phyloP scores from a whole-genome alignment of 2,113 vertebrate species.

The Boleophthalmus pectinirostris region DNA sequence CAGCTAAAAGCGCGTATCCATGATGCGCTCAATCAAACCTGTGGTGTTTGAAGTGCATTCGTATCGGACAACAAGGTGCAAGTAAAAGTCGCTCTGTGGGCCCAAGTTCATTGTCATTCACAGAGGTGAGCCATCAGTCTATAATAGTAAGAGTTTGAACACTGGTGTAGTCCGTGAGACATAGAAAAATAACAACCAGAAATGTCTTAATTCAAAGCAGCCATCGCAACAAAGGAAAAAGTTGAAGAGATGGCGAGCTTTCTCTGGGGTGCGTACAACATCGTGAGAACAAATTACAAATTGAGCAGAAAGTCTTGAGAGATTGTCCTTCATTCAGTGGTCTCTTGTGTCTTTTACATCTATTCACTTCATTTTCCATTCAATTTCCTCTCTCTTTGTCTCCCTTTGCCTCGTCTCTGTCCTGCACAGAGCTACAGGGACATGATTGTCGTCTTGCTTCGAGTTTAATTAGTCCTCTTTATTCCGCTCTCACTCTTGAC shows the following conservation, averaged over 20 bases:
- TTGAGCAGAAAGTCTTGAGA: constrained; percentile 64
- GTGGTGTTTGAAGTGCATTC: constrained; percentile 39
- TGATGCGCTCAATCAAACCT: constrained; percentile 24
- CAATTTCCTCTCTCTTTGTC: constrained; percentile 50
- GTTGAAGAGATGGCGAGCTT: constrained; percentile 53
- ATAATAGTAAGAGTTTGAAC: constrained; percentile 36
- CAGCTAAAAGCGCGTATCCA: constrained; percentile 31
- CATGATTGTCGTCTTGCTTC: constrained; percentile 80
- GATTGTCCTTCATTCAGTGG: constrained; percentile 65
- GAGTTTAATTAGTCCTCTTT: constrained; percentile 63
- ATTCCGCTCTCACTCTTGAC: constrained; percentile 59
- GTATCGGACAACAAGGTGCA: constrained; percentile 46
- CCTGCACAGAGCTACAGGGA: constrained; percentile 51
- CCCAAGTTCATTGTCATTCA: constrained; percentile 52
- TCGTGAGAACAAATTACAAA: constrained; percentile 40
- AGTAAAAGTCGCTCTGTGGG: constrained; percentile 47
- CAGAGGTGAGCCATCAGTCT: constrained; percentile 48
- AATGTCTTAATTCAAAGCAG: constrained; percentile 70
- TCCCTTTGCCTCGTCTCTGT: constrained; percentile 40
- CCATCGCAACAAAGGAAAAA: constrained; percentile 69
- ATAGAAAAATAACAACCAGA: constrained; percentile 56
- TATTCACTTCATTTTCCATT: constrained; percentile 52
- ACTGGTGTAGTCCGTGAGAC: constrained; percentile 43
- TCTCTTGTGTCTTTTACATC: constrained; percentile 37
- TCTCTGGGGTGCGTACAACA: constrained; percentile 53